A percentile compares a stretch with the other conserved stretches of the same genome.
These are phyloP conservation scores for Panulirus ornatus DNA, from an alignment of 1,140 invertebrate species.

Conservation along the genomic window DNA sequence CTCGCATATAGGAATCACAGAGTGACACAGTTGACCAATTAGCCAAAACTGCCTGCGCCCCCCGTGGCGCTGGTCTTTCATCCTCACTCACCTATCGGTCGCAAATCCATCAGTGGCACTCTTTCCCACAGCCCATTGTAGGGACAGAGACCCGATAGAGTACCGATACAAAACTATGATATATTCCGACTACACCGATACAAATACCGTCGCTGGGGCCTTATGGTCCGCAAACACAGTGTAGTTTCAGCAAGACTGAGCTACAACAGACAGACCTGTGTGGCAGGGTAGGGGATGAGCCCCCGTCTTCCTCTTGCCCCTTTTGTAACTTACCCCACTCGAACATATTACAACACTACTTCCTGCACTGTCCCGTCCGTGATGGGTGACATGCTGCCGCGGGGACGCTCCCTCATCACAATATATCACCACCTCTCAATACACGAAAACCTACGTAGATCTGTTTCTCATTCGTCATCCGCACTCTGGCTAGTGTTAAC, in stretches of 20 bases:
- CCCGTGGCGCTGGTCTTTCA: not conserved
- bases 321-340: slow-evolving; percentile 5
- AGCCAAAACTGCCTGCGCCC: not conserved
- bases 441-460: too few relatives aligned
- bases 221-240: slow-evolving; percentile 22
- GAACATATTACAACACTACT: slow-evolving; percentile 24
- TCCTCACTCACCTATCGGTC: not conserved
- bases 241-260: slow-evolving; percentile 4
- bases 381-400: slow-evolving; percentile 29
- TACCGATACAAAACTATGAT: not conserved
- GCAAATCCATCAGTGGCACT: not conserved
- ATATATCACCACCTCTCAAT: too few relatives aligned
- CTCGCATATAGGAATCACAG: not conserved
- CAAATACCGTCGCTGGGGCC: too few relatives aligned
- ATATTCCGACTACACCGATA: slow-evolving; percentile 21
- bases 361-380: slow-evolving; percentile 18
- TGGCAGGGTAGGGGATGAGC: not conserved
- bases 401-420: not conserved
- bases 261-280: not conserved
- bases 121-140: not conserved
- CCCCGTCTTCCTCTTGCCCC: not conserved
- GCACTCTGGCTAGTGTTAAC: too few relatives aligned
- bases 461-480: too few relatives aligned
- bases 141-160: not conserved
- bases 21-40: not conserved